phyloP scores from a whole-genome alignment of 2,797 vertebrate species.

The Diceros bicornis region DNA sequence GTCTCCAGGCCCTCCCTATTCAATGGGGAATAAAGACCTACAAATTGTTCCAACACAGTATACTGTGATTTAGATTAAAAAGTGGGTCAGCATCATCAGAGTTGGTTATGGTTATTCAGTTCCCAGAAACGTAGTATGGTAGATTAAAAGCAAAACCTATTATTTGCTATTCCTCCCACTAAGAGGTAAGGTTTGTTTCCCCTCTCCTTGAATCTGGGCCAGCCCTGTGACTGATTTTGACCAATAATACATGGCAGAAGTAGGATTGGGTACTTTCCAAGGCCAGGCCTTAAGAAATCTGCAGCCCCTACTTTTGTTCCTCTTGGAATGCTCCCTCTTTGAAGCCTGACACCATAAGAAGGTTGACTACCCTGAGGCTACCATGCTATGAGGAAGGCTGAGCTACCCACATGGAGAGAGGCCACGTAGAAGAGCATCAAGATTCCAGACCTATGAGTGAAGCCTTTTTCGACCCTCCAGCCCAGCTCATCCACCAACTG shows the following conservation, averaged over 20 bases:
- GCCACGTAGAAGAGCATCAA: background rate
- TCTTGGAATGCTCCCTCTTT: background rate
- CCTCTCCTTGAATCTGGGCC: constrained; percentile 8
- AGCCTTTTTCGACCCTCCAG: background rate
- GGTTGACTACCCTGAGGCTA: background rate
- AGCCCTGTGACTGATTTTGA: background rate
- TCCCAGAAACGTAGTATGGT: background rate
- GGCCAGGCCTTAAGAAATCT: background rate
- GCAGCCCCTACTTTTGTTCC: background rate
- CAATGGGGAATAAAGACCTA: constrained; percentile 32
- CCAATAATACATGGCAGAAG: background rate
- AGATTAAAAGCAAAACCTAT: background rate
- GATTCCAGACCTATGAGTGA: background rate
- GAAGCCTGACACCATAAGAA: background rate
- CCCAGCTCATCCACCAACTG: background rate
- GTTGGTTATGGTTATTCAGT: background rate
- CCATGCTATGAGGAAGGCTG: background rate
- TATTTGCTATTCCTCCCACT: background rate
- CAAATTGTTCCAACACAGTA: background rate
- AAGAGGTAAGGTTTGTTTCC: background rate
- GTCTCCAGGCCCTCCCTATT: background rate
- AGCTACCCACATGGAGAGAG: background rate
- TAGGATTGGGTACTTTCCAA: background rate
- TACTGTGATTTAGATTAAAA: constrained; percentile 44
- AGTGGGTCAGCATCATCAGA: background rate